Conservation (phyloP, 2,888 invertebrate genomes). For the Schrankia costaestrigalis region DNA sequence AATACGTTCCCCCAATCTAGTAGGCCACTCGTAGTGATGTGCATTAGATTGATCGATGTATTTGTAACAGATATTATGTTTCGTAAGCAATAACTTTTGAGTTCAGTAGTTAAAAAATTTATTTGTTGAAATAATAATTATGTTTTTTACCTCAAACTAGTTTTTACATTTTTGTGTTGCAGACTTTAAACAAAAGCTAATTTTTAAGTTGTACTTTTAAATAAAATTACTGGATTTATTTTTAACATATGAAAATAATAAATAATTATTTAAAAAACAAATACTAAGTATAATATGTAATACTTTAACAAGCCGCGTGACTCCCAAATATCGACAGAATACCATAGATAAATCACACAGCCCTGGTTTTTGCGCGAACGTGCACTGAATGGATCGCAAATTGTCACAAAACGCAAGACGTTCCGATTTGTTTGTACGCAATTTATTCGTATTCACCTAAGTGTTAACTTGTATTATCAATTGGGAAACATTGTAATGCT, state of each 20-base stretch:
- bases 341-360: constrained; percentile 19
- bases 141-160: no score
- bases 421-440: constrained; percentile 63
- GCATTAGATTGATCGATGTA: constrained; percentile 58
- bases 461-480: constrained; percentile 36
- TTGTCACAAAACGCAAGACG: constrained; percentile 63
- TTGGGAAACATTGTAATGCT: constrained; percentile 12
- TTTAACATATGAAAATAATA: no score
- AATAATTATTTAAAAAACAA: no score
- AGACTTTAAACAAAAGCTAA: no score
- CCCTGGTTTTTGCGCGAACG: constrained; percentile 48
- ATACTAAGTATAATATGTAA: no score
- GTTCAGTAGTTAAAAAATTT: constrained; percentile 37
- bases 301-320: no score
- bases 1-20: constrained; percentile 51
- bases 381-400: constrained; percentile 65
- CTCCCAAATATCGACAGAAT: no score
- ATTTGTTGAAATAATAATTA: constrained; percentile 40
- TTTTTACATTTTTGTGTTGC: not conserved
- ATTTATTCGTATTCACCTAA: constrained; percentile 65
- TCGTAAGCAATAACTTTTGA: constrained; percentile 43
- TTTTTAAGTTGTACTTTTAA: no score
- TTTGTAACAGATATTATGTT: constrained; percentile 38
- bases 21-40: constrained; percentile 51
- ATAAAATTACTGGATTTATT: no score